Evolutionary conservation across 2,888 invertebrate genomes (phyloP).

Genomic region (Epistrophe grossulariae): DNA sequence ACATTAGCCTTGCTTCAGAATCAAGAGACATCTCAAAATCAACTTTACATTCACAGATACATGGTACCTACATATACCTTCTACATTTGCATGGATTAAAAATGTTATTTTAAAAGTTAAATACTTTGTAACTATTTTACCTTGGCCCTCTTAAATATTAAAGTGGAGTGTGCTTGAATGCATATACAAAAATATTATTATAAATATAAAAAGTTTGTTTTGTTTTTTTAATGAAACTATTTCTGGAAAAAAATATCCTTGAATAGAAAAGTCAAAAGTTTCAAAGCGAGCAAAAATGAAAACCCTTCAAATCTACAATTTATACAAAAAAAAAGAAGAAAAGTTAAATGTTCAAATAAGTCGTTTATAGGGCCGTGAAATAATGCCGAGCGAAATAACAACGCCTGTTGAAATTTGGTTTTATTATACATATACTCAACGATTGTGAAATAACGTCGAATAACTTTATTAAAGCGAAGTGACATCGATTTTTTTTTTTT

Average conservation of each 20-base stretch:
- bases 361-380: too few species aligned
- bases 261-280: not conserved
- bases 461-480: too few species aligned
- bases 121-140: constrained; percentile 5
- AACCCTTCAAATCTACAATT: not conserved
- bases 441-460: too few species aligned
- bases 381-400: too few species aligned
- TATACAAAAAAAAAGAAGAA: not conserved
- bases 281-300: not conserved
- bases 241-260: not conserved
- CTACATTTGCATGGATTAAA: not conserved
- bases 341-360: not conserved
- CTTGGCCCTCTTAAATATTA: not conserved
- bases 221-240: not conserved
- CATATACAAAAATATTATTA: not conserved
- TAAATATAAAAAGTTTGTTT: not conserved
- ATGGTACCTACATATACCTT: not conserved
- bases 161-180: not conserved
- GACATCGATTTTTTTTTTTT: too few species aligned
- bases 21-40: not conserved
- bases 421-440: too few species aligned
- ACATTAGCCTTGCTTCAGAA: not conserved
- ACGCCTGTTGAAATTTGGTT: too few species aligned
- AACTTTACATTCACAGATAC: not conserved
- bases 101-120: not conserved